A percentile compares a stretch with the other conserved stretches of the same genome.
Conservation (phyloP, 2,797 vertebrate species). For the Pelochelys cantorii region DNA sequence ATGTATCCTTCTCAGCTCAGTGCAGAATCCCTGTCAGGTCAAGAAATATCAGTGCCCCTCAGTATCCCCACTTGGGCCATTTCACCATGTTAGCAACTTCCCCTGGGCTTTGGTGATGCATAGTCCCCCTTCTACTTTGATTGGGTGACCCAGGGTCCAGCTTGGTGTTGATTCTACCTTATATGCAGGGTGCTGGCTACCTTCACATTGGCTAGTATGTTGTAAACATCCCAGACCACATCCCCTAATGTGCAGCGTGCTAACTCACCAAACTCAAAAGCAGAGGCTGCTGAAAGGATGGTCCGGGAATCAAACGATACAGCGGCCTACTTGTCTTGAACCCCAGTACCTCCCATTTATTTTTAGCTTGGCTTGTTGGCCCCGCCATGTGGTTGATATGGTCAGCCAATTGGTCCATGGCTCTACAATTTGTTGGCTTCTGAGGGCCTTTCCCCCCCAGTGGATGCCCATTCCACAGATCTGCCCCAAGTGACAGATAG, state of each 20-base stretch:
- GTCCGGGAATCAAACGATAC: neutral
- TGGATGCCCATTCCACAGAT: neutral
- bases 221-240: neutral
- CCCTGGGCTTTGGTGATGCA: neutral
- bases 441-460: neutral
- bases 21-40: neutral
- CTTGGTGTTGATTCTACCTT: neutral
- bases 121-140: slow-evolving; percentile 21
- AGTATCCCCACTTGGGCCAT: neutral
- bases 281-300: neutral
- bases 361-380: neutral
- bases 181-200: neutral
- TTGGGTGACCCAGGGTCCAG: neutral
- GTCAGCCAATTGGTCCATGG: neutral
- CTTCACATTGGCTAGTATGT: neutral
- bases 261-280: slow-evolving; percentile 4
- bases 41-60: neutral
- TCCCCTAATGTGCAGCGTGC: neutral
- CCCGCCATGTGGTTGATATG: neutral
- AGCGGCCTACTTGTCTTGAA: neutral
- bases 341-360: neutral
- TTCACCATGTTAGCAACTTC: slow-evolving; percentile 6
- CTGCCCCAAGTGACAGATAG: slow-evolving; percentile 15
- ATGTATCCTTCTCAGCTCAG: neutral
- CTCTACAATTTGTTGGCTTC: neutral